These are phyloP conservation scores for Podabrus alpinus DNA, from an alignment of 2,888 invertebrate species.

Conservation along the genomic window DNA sequence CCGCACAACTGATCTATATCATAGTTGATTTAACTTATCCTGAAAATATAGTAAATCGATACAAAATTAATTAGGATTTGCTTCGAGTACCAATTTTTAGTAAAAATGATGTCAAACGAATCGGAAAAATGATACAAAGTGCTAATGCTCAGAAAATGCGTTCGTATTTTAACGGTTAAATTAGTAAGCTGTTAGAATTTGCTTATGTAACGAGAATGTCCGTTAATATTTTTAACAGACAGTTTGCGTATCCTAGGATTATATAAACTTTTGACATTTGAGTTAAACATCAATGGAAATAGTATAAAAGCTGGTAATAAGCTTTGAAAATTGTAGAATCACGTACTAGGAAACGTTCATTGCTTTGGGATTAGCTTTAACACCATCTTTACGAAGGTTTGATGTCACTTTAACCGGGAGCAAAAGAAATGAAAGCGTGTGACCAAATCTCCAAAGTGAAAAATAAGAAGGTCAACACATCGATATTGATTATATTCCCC, in stretches of 20 bases:
- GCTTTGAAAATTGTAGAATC: conserved; percentile 24
- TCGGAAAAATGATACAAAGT: not conserved
- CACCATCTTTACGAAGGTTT: conserved; percentile 34
- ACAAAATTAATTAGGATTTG: not conserved
- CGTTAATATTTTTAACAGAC: not conserved
- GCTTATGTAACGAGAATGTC: not conserved
- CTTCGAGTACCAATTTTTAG: not conserved
- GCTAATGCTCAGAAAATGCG: not conserved
- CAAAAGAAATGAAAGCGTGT: conserved; percentile 29
- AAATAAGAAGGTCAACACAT: conserved; percentile 19
- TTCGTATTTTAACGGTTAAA: not conserved
- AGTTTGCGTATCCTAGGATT: not conserved
- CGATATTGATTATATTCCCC: not conserved
- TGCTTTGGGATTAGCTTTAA: conserved; percentile 37
- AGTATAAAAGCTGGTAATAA: conserved; percentile 24
- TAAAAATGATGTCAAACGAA: not conserved
- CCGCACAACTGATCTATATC: not conserved
- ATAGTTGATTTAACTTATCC: not conserved
- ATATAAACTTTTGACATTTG: not conserved
- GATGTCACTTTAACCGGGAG: conserved; percentile 32
- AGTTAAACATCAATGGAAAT: conserved; percentile 18
- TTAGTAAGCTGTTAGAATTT: not conserved
- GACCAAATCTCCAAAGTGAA: conserved; percentile 27
- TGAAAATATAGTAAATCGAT: not conserved
- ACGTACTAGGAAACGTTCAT: conserved; percentile 34